These are phyloP conservation scores for Pomatorhinus ruficollis DNA, from an alignment of 2,113 vertebrate genomes.

Conservation along the genomic window DNA sequence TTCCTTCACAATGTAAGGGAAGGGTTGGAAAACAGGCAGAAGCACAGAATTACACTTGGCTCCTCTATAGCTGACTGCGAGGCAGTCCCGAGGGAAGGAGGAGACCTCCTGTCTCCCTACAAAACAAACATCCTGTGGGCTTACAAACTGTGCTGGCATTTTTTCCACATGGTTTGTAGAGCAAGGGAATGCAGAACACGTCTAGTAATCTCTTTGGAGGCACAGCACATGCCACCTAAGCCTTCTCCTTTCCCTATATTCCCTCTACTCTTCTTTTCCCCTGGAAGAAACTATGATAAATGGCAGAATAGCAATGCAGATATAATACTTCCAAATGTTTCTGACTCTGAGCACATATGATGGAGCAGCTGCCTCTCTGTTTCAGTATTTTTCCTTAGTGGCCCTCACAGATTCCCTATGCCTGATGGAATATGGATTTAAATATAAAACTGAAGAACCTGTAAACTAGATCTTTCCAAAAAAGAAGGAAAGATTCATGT, in stretches of 20 bases:
- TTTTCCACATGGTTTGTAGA: not conserved
- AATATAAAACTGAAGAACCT: not conserved
- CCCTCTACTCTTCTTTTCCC: not conserved
- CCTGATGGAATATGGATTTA: conserved; percentile 26
- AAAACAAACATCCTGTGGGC: conserved; percentile 53
- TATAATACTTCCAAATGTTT: not conserved
- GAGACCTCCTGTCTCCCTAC: conserved; percentile 25
- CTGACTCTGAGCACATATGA: not conserved
- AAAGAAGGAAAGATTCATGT: not conserved
- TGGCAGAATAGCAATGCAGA: not conserved
- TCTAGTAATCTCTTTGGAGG: not conserved
- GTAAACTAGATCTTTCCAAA: conserved; percentile 21
- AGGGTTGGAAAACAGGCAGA: not conserved
- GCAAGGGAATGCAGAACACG: not conserved
- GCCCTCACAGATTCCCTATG: not conserved
- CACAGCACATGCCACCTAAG: not conserved
- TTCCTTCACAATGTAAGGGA: not conserved
- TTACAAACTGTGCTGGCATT: not conserved
- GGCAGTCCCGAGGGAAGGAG: not conserved
- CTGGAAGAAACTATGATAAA: not conserved
- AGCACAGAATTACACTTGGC: not conserved
- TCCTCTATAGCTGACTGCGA: not conserved
- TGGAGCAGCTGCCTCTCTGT: not conserved
- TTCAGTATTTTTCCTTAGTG: not conserved
- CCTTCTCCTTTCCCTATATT: not conserved